Percentiles rank a stretch among this genome's conserved stretches.
Conservation (phyloP, 1,140 invertebrate genomes). For the Gryllus bimaculatus region DNA sequence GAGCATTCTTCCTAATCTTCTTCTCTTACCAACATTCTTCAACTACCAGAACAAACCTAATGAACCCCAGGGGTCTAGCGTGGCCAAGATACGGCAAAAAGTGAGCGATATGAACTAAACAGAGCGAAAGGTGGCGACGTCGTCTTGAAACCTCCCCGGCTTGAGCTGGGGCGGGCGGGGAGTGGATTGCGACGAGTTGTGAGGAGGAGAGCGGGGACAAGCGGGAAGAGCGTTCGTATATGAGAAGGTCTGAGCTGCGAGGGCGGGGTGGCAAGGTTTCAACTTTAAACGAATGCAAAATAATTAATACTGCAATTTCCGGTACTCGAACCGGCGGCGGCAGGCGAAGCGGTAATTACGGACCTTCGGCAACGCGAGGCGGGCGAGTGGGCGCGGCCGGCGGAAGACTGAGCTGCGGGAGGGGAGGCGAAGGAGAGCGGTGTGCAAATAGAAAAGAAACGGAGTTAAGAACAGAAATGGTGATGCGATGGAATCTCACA, state of each 20-base stretch:
- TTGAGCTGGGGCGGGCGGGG: no score
- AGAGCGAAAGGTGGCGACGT: not conserved
- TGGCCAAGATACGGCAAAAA: not conserved
- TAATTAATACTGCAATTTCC: conserved; percentile 5
- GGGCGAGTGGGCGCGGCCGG: no score
- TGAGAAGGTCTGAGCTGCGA: not conserved
- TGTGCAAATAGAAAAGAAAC: no score
- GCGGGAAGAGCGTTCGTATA: not conserved
- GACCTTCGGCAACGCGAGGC: not conserved
- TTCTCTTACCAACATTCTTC: no score
- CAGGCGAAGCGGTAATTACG: not conserved
- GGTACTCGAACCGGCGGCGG: not conserved
- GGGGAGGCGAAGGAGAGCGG: no score
- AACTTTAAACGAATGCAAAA: conserved; percentile 5
- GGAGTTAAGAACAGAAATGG: no score
- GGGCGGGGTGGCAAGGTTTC: not conserved
- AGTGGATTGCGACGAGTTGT: no score
- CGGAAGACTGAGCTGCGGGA: not conserved
- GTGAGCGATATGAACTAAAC: not conserved
- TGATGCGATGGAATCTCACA: no score
- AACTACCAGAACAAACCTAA: no score
- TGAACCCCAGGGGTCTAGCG: no score
- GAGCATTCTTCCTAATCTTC: no score
- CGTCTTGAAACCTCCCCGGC: not conserved
- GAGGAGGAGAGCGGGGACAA: not conserved